These are phyloP conservation scores for Sitta carolinensis DNA, from an alignment of 2,797 vertebrate genomes.

Conservation along the genomic window DNA sequence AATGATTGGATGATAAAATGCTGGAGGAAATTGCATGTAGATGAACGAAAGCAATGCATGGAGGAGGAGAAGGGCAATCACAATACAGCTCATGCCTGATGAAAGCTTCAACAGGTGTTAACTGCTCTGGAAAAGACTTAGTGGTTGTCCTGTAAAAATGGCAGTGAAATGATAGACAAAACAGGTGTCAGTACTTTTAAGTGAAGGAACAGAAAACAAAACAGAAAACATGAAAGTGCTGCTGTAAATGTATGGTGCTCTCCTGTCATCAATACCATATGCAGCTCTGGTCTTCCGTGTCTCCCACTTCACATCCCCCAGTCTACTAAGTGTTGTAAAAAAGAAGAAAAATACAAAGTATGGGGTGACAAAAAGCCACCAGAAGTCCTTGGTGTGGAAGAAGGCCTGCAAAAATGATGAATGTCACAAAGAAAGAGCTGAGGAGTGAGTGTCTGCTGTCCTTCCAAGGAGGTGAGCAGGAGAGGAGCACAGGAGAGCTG, in stretches of 20 bases:
- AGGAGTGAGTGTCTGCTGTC: not conserved
- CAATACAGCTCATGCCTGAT: fast-evolving
- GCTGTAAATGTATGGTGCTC: not conserved
- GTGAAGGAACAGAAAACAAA: not conserved
- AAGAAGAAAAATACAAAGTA: not conserved
- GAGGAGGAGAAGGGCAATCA: not conserved
- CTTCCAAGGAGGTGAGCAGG: not conserved
- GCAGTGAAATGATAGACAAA: not conserved
- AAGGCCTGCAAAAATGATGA: not conserved
- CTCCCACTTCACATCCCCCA: not conserved
- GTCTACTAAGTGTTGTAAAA: not conserved
- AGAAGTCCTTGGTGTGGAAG: not conserved
- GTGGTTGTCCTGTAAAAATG: not conserved
- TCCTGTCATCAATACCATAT: not conserved
- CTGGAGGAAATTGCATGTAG: constrained; percentile 39
- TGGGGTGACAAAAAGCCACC: not conserved
- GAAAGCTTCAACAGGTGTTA: not conserved
- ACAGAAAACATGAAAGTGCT: not conserved
- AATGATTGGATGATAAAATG: constrained; percentile 33
- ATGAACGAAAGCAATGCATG: not conserved
- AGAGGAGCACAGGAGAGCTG: fast-evolving
- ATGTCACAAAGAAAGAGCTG: not conserved
- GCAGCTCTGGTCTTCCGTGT: not conserved
- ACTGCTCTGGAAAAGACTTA: not conserved
- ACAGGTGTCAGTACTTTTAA: not conserved